These are phyloP conservation scores for Chromis chromis DNA, from an alignment of 2,797 vertebrate genomes.

Conservation along the genomic window DNA sequence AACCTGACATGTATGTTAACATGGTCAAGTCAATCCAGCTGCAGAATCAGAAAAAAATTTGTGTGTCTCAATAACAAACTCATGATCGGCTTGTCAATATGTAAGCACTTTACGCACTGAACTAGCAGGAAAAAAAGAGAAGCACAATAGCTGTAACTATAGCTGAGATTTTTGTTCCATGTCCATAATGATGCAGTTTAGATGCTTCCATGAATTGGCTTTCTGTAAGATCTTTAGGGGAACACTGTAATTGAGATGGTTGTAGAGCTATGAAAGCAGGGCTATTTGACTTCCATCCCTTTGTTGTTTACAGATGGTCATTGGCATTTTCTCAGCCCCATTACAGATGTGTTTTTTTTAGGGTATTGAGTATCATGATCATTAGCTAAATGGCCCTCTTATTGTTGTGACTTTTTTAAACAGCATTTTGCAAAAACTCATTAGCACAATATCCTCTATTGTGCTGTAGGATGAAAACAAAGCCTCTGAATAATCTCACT, in stretches of 20 bases:
- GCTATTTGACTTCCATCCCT: slow-evolving; percentile 39
- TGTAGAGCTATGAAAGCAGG: slow-evolving; percentile 8
- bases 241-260: slow-evolving; percentile 47
- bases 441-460: slow-evolving; percentile 15
- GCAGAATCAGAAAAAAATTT: slow-evolving; percentile 33
- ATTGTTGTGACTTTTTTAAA: slow-evolving; percentile 45
- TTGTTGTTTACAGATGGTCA: slow-evolving; percentile 50
- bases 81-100: slow-evolving; percentile 64
- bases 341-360: slow-evolving; percentile 56
- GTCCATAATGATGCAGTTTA: slow-evolving; percentile 42
- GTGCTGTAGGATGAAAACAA: slow-evolving; percentile 24
- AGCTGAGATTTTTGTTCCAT: neutral
- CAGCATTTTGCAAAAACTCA: slow-evolving; percentile 18
- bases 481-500: slow-evolving; percentile 17
- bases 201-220: slow-evolving; percentile 30
- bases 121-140: slow-evolving; percentile 9
- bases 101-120: slow-evolving; percentile 29
- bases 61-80: slow-evolving; percentile 56
- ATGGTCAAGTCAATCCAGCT: slow-evolving; percentile 1
- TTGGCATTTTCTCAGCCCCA: slow-evolving; percentile 51
- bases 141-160: slow-evolving; percentile 26
- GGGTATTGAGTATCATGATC: slow-evolving; percentile 37
- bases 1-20: neutral
- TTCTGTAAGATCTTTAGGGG: slow-evolving; percentile 16
- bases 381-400: slow-evolving; percentile 43